phyloP scores from a whole-genome alignment of 1,140 invertebrate genomes.

The Plectus sambesii region DNA sequence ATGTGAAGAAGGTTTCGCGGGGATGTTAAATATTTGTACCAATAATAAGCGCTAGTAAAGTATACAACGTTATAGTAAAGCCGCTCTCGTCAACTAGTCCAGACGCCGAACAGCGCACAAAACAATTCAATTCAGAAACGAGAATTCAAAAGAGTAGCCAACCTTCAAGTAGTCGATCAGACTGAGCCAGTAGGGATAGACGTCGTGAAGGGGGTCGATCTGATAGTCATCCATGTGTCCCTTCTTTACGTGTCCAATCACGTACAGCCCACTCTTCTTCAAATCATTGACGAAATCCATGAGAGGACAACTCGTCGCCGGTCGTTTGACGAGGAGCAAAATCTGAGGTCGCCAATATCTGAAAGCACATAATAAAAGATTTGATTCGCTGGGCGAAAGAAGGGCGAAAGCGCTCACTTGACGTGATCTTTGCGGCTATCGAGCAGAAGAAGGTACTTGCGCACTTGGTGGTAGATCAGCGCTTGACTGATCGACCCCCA shows the following conservation, averaged over 20 bases:
- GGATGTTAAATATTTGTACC: too few species aligned
- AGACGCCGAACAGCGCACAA: too few species aligned
- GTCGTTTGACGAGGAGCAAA: constrained; percentile 76
- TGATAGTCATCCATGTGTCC: constrained; percentile 24
- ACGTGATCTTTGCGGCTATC: constrained; percentile 93
- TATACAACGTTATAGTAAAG: too few species aligned
- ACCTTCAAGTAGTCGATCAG: constrained; percentile 42
- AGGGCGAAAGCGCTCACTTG: constrained; percentile 22
- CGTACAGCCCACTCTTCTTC: constrained; percentile 74
- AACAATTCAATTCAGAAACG: too few species aligned
- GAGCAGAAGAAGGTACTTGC: constrained; percentile 87
- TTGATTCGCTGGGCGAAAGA: background rate
- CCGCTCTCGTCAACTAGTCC: too few species aligned
- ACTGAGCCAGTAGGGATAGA: constrained; percentile 43
- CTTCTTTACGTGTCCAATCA: constrained; percentile 43
- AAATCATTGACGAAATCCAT: constrained; percentile 96
- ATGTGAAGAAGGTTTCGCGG: too few species aligned
- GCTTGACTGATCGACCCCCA: constrained; percentile 98
- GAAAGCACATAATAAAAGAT: constrained; percentile 1
- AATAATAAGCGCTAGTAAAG: too few species aligned
- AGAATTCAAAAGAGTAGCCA: too few species aligned
- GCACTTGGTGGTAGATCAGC: constrained; percentile 93
- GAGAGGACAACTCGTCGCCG: constrained; percentile 72
- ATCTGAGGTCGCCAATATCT: constrained; percentile 99
- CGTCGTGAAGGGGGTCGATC: constrained; percentile 41